Conservation (phyloP, 1,140 invertebrate species). For the Hirudo medicinalis region DNA sequence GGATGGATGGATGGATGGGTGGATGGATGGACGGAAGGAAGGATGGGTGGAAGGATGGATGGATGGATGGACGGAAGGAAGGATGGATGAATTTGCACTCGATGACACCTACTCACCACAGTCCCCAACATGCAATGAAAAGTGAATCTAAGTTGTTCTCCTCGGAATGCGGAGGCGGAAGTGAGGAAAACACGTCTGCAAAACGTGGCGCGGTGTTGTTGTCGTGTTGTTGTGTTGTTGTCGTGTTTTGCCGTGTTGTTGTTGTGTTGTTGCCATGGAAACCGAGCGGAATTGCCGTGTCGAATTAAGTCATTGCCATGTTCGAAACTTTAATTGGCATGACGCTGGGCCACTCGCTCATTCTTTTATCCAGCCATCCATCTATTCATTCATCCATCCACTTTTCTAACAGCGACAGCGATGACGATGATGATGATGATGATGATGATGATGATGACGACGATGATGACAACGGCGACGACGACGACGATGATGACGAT, state of each 20-base stretch:
- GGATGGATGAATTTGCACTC: slow-evolving; percentile 58
- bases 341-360: too few species aligned
- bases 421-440: neutral
- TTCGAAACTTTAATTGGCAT: too few species aligned
- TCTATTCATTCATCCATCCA: too few species aligned
- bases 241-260: too few species aligned
- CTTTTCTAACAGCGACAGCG: neutral
- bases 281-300: too few species aligned
- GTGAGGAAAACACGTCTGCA: neutral
- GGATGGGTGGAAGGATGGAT: neutral
- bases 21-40: neutral
- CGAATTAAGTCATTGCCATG: too few species aligned
- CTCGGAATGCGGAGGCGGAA: neutral
- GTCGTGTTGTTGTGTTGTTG: too few species aligned
- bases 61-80: slow-evolving; percentile 44
- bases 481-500: neutral
- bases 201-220: neutral
- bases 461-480: neutral
- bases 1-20: too few species aligned
- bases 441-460: neutral
- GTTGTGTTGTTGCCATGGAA: neutral
- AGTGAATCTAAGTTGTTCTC: neutral
- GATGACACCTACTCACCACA: slow-evolving; percentile 28
- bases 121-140: neutral
- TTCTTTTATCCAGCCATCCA: too few species aligned